Base-by-base conservation (phyloP, 1,140 invertebrate species). In the Drosophila sp. region DNA sequence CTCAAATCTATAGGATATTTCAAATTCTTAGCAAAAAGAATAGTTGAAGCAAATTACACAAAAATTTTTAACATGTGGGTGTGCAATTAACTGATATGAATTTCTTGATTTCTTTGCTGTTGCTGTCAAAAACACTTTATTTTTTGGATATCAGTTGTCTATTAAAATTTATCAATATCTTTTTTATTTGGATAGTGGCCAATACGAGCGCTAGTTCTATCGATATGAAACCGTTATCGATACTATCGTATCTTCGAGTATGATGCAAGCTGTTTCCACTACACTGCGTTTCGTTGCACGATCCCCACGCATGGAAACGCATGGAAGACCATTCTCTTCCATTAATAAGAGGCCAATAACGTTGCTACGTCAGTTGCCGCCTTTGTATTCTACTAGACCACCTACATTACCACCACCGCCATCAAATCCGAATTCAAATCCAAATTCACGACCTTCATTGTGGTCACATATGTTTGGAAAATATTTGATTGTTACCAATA, bases 401-500 rank as follows among this genome's bases (percentile, higher is more conserved):
- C 44, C 44, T 50, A 27, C 44, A 50, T 50, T 50, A 50, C 44
- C 44, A 4, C 44, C 44, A 50, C 23, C 23, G 35, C 35, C 35
- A 38, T 10, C 35, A 10, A 38, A 38, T 8, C 11, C 35, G 23
- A 50, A 50, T 50, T 3, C 25, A 27, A 50, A 50, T 50, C 23
- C 44, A 27, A 50, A 50, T 50, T 2, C 8, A 2, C 23, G 23
- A 27, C 23, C 44, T 10, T 8, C 32, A 35, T n/a, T 68, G 5
- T 75, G 57, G 63, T 47, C 64, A 0, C 33, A 54, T 2, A 10
- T 64, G 32, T 64, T 75, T 11, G 72, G 65, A 1, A 76, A 75
- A 41, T 75, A 76, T 33, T 55, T 76, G 7, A 0, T 68, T 7
- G n/a, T 69, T 1, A 75, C 72, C 1, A 75, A 76, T 58, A 69